phyloP scores from a whole-genome alignment of 2,797 vertebrate genomes.

The Scarus forsteni region DNA sequence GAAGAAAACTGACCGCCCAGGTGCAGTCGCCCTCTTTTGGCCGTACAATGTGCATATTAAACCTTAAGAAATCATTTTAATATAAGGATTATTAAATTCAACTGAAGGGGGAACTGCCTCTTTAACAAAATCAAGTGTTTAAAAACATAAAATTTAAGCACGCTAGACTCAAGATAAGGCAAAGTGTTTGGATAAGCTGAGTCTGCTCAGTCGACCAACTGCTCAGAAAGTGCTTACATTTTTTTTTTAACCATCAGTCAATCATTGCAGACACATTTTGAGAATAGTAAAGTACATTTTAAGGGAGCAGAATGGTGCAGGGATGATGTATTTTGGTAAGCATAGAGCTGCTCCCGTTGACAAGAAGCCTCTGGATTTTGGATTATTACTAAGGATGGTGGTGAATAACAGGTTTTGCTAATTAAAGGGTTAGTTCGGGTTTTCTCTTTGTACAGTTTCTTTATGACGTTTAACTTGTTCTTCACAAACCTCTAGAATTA shows the following conservation, averaged over 20 bases:
- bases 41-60: conserved; percentile 43
- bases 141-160: conserved; percentile 79
- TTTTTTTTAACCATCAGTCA: conserved; percentile 63
- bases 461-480: no score
- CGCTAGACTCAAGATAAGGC: conserved; percentile 84
- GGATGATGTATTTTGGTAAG: no score
- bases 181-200: conserved; percentile 84
- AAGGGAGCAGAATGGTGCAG: conserved; percentile 13
- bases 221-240: conserved; percentile 82
- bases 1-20: conserved; percentile 32
- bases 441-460: no score
- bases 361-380: no score
- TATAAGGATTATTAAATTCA: conserved; percentile 66
- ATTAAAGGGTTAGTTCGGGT: no score
- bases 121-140: conserved; percentile 16
- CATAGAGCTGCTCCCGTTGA: no score
- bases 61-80: conserved; percentile 36
- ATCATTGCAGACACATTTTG: conserved; percentile 57
- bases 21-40: conserved; percentile 54
- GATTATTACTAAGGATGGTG: no score
- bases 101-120: conserved; percentile 44
- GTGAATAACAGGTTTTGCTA: no score
- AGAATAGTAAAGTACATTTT: conserved; percentile 42
- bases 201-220: conserved; percentile 80
- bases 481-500: no score